Conservation (phyloP, 2,888 invertebrate species). For the Drosophila parthenogenetica region DNA sequence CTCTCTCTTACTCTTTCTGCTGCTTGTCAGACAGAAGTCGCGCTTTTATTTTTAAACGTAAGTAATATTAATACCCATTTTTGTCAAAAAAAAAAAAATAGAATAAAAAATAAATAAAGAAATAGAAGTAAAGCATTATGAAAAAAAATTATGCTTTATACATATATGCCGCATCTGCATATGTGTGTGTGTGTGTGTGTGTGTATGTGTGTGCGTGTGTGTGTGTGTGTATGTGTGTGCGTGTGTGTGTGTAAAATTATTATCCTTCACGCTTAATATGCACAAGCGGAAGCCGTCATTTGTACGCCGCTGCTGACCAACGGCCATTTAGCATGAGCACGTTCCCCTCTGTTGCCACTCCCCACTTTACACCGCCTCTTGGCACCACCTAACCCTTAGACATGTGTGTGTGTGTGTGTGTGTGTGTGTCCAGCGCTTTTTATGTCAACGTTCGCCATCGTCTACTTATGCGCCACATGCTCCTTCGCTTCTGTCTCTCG, state of each 20-base stretch:
- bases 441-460: conserved; percentile 59
- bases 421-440: conserved; percentile 42
- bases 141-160: conserved; percentile 57
- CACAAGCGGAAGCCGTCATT: conserved; percentile 81
- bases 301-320: conserved; percentile 76
- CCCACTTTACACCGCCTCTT: neutral
- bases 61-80: conserved; percentile 81
- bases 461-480: conserved; percentile 74
- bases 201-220: conserved; percentile 54
- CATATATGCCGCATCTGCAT: conserved; percentile 39
- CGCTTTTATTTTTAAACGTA: conserved; percentile 76
- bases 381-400: conserved; percentile 4
- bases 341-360: neutral
- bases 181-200: conserved; percentile 16
- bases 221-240: conserved; percentile 48
- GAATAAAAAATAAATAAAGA: neutral
- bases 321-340: conserved; percentile 71
- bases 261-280: conserved; percentile 81
- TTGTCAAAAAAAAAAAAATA: conserved; percentile 41
- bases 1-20: neutral
- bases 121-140: conserved; percentile 43
- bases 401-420: conserved; percentile 22
- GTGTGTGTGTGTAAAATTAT: conserved; percentile 72
- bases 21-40: conserved; percentile 64
- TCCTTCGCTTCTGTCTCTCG: conserved; percentile 18